Evolutionary conservation across 2,113 vertebrate genomes (phyloP).

Genomic region (Pterocles orientalis): DNA sequence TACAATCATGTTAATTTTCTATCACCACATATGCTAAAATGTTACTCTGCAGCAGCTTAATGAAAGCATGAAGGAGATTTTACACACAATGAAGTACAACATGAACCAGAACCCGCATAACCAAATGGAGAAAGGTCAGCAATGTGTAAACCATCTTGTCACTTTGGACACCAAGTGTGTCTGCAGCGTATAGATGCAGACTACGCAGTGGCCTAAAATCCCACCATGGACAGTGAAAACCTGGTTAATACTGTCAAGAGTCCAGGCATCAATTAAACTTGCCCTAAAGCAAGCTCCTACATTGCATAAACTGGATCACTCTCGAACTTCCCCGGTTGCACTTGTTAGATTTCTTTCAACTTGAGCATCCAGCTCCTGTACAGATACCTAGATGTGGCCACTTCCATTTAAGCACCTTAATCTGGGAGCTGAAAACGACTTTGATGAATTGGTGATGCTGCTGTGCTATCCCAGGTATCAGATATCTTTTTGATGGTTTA

Average conservation of each 20-base stretch:
- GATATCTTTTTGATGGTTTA: background rate
- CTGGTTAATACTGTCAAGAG: background rate
- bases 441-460: background rate
- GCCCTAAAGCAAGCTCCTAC: background rate
- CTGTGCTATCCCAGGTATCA: background rate
- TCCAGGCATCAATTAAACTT: background rate
- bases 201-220: background rate
- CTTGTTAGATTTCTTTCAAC: background rate
- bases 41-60: constrained; percentile 2
- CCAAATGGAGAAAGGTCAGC: background rate
- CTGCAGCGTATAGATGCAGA: background rate
- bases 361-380: background rate
- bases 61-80: background rate
- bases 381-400: background rate
- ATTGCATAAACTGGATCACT: background rate
- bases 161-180: background rate
- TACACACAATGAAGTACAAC: background rate
- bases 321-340: background rate
- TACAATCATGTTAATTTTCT: constrained; percentile 38
- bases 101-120: background rate
- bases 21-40: background rate
- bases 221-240: background rate
- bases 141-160: constrained; percentile 37
- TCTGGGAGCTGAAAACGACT: background rate
- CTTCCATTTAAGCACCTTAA: background rate